Percentiles rank a stretch among this genome's conserved stretches.
phyloP scores from a whole-genome alignment of 2,888 invertebrate genomes.

The Rhagonycha fulva region DNA sequence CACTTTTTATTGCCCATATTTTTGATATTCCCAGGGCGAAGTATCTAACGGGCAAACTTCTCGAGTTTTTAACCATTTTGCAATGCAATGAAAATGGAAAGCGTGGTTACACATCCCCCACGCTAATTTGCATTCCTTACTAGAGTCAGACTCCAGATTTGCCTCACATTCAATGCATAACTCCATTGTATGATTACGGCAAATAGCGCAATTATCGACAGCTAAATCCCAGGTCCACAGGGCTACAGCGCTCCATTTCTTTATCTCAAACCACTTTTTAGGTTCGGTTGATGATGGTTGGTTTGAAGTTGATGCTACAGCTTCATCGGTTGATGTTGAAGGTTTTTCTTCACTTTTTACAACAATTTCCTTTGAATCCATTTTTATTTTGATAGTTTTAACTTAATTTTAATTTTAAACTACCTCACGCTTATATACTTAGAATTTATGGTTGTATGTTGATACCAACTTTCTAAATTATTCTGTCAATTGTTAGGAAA shows the following conservation, averaged over 20 bases:
- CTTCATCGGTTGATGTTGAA: no score
- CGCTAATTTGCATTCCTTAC: conserved; percentile 99
- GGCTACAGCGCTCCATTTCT: conserved; percentile 98
- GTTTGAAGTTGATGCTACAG: no score
- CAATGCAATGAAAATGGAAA: conserved; percentile 99
- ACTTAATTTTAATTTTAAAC: no score
- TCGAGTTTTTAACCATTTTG: conserved; percentile 97
- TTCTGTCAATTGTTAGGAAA: no score
- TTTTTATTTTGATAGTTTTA: no score
- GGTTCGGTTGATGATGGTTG: no score
- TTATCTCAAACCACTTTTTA: no score
- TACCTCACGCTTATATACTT: no score
- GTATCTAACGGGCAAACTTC: conserved; percentile 99
- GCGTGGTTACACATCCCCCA: conserved; percentile 99
- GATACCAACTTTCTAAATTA: no score
- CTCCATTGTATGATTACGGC: conserved; percentile 99
- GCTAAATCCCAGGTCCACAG: conserved; percentile 99
- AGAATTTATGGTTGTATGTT: no score
- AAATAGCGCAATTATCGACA: conserved; percentile 99
- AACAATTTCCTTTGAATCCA: no score
- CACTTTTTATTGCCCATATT: conserved; percentile 66
- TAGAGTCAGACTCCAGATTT: conserved; percentile 96
- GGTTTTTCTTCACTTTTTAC: no score
- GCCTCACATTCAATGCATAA: conserved; percentile 99
- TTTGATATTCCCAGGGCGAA: conserved; percentile 99